These are phyloP conservation scores for Phengaris arion DNA, from an alignment of 2,888 invertebrate species.

Conservation along the genomic window DNA sequence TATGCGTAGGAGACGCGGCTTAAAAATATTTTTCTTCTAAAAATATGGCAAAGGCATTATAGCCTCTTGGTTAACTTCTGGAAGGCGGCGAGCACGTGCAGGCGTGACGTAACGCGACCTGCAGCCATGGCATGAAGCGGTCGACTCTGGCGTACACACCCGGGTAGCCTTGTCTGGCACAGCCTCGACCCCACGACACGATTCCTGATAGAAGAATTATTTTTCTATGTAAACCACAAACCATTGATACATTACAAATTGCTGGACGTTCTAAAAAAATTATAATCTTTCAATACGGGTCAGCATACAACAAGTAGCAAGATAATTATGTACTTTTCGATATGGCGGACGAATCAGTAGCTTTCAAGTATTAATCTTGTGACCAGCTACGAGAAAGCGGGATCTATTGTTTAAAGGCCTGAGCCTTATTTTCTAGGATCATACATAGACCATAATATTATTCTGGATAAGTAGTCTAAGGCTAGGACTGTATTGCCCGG, in stretches of 20 bases:
- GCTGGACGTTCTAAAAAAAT: too few relatives aligned
- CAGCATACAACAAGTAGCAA: too few relatives aligned
- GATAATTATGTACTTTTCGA: too few relatives aligned
- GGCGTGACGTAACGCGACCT: constrained; percentile 64
- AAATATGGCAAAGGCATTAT: neutral
- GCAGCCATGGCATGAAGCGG: constrained; percentile 68
- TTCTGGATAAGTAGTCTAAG: too few relatives aligned
- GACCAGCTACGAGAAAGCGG: too few relatives aligned
- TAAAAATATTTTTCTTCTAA: neutral
- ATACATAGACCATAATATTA: too few relatives aligned
- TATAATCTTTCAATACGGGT: too few relatives aligned
- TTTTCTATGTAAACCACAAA: neutral
- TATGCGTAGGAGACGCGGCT: neutral
- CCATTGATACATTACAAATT: neutral
- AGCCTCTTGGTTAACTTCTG: constrained; percentile 20
- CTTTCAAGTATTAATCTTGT: too few relatives aligned
- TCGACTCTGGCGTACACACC: constrained; percentile 70
- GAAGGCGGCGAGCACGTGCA: constrained; percentile 64
- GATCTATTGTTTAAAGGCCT: too few relatives aligned
- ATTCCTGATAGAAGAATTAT: constrained; percentile 73
- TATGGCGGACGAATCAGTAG: too few relatives aligned
- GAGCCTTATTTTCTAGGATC: too few relatives aligned
- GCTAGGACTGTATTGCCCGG: too few relatives aligned
- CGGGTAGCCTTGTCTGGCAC: constrained; percentile 82
- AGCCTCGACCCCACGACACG: constrained; percentile 88